Percentiles rank a stretch among this genome's conserved stretches.
These are phyloP conservation scores for Emesis furor DNA, from an alignment of 2,888 invertebrate genomes.

Conservation along the genomic window DNA sequence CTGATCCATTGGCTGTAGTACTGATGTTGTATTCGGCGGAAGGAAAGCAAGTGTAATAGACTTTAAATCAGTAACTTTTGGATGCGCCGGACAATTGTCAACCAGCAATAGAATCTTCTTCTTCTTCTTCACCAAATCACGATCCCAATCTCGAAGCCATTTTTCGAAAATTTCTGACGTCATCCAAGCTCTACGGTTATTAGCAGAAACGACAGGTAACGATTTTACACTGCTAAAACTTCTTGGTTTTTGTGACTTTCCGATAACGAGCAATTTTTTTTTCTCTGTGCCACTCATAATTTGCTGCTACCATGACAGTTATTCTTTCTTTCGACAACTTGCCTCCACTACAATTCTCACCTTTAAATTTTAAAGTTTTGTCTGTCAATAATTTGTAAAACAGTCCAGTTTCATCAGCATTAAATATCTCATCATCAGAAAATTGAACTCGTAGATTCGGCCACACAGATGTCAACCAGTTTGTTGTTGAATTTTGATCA, in stretches of 20 bases:
- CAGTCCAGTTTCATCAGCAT: constrained; percentile 73
- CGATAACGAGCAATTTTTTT: too few species aligned
- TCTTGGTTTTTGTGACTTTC: constrained; percentile 21
- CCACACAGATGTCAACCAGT: constrained; percentile 64
- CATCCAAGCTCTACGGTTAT: constrained; percentile 67
- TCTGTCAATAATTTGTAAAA: too few species aligned
- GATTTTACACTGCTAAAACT: constrained; percentile 63
- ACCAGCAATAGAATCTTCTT: too few species aligned
- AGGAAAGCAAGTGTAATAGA: constrained; percentile 60
- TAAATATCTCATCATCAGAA: constrained; percentile 72
- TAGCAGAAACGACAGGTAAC: constrained; percentile 66
- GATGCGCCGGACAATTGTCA: too few species aligned
- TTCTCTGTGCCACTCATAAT: too few species aligned
- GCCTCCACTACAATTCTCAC: constrained; percentile 76
- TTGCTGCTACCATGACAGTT: constrained; percentile 66
- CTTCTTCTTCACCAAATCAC: neutral
- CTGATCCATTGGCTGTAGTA: constrained; percentile 56
- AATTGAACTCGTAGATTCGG: constrained; percentile 58
- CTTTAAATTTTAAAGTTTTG: constrained; percentile 40
- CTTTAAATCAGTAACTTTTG: constrained; percentile 47
- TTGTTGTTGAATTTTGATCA: constrained; percentile 64
- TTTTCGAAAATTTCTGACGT: constrained; percentile 68
- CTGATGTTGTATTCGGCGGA: constrained; percentile 65
- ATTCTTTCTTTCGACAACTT: constrained; percentile 76
- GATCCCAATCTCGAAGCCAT: constrained; percentile 26